Evolutionary conservation across 2,797 vertebrate genomes (phyloP).

Genomic region (Lycodopsis pacificus): DNA sequence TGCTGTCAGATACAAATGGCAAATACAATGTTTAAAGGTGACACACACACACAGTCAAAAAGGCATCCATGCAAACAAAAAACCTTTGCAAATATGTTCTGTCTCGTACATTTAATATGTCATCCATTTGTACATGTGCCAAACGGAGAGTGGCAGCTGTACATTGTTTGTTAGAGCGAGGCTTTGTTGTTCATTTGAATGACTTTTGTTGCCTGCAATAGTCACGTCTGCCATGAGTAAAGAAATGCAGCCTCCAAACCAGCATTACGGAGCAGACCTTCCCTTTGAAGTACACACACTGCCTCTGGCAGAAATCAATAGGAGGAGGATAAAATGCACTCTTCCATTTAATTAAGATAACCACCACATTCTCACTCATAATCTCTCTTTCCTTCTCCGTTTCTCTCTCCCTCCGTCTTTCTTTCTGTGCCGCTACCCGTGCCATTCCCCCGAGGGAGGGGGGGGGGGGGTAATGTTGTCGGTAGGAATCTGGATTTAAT

Average conservation of each 20-base stretch:
- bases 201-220: conserved; percentile 51
- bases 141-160: conserved; percentile 43
- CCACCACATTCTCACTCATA: conserved; percentile 68
- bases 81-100: conserved; percentile 34
- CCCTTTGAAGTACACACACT: conserved; percentile 66
- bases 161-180: conserved; percentile 46
- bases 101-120: conserved; percentile 37
- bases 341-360: conserved; percentile 85
- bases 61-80: conserved; percentile 30
- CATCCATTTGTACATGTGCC: conserved; percentile 26
- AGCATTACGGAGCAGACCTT: conserved; percentile 39
- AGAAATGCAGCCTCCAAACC: conserved; percentile 34
- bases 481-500: conserved; percentile 77
- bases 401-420: conserved; percentile 44
- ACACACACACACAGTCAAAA: conserved; percentile 15
- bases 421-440: conserved; percentile 45
- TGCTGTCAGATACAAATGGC: background rate
- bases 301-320: conserved; percentile 74
- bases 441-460: conserved; percentile 59
- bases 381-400: conserved; percentile 58
- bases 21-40: conserved; percentile 24
- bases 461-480: conserved; percentile 62
- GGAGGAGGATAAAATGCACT: conserved; percentile 74
- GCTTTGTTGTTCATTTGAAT: conserved; percentile 48
- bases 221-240: conserved; percentile 26